Conservation (phyloP, 2,113 vertebrate genomes). For the cattle (Bos taurus) region DNA sequence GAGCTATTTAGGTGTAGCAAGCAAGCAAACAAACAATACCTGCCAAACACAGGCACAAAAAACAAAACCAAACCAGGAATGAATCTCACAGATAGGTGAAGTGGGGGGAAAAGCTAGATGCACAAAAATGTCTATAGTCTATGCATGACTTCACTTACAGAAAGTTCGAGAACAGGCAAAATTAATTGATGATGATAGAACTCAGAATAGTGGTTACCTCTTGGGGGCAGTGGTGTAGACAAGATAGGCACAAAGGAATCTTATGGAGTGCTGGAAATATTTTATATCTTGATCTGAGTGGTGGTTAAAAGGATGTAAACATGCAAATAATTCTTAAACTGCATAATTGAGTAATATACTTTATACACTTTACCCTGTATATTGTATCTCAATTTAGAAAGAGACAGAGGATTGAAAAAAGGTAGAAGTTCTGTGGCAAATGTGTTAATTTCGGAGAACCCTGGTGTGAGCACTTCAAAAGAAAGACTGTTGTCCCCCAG, state of each 20-base stretch:
- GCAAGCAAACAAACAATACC: neutral
- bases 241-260: neutral
- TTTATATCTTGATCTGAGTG: neutral
- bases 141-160: neutral
- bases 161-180: neutral
- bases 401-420: neutral
- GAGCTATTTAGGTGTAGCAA: neutral
- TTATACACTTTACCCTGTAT: neutral
- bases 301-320: neutral
- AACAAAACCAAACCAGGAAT: neutral
- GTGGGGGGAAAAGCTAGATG: neutral
- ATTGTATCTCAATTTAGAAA: constrained; percentile 1
- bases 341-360: neutral
- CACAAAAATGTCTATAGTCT: neutral
- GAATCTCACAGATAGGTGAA: neutral
- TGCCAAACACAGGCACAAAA: neutral
- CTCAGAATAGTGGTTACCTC: neutral
- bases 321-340: neutral
- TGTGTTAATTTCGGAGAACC: constrained; percentile 14
- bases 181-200: neutral
- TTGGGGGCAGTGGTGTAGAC: neutral
- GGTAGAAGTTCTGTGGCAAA: neutral
- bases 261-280: neutral
- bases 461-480: constrained; percentile 51
- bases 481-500: constrained; percentile 50